These are phyloP conservation scores for Pantelozetes paolii DNA, from an alignment of 2,888 invertebrate species.

Conservation along the genomic window DNA sequence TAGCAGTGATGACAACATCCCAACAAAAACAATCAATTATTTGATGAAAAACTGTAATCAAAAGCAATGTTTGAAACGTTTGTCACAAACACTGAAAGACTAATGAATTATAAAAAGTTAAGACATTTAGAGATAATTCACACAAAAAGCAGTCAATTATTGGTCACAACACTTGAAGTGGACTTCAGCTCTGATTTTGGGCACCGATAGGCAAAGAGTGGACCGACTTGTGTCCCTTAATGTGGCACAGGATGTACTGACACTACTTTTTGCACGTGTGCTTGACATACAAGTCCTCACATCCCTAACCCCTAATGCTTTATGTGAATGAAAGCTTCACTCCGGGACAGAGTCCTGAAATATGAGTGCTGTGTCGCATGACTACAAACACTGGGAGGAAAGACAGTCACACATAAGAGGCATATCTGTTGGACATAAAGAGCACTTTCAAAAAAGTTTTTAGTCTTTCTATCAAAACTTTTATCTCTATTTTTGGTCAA, in stretches of 20 bases:
- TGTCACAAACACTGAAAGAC: background rate
- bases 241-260: slow-evolving; percentile 29
- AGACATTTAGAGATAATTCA: background rate
- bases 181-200: background rate
- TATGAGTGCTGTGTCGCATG: slow-evolving; percentile 42
- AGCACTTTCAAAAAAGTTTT: too few relatives aligned
- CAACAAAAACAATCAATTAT: background rate
- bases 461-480: too few relatives aligned
- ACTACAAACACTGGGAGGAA: background rate
- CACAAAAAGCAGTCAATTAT: background rate
- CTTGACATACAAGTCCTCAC: slow-evolving; percentile 1
- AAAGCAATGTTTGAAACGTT: background rate
- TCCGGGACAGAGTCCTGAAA: slow-evolving; percentile 12
- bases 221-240: background rate
- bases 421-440: slow-evolving; percentile 33
- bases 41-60: background rate
- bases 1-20: slow-evolving; percentile 12
- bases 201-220: background rate
- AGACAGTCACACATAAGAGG: background rate
- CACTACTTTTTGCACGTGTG: slow-evolving; percentile 21
- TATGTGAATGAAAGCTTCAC: slow-evolving; percentile 3
- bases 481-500: too few relatives aligned
- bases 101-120: background rate
- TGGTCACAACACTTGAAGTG: background rate
- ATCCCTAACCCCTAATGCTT: background rate